Evolutionary conservation across 92 coral and sea anemone genomes (phyloP).

Genomic region (Palythoa heliodiscus): DNA sequence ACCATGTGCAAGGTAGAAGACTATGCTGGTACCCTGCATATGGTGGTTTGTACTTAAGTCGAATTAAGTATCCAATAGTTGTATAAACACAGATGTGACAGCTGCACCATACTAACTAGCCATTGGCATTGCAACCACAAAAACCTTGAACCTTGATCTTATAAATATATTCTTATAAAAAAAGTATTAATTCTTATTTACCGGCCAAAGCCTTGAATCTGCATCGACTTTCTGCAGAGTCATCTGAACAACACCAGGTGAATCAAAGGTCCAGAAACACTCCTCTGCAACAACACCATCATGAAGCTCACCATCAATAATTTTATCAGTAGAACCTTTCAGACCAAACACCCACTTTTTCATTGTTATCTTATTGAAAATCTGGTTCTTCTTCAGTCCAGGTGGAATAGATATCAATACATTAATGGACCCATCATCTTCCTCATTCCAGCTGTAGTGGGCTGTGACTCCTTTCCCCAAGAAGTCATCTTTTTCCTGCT

Average conservation of each 20-base stretch:
- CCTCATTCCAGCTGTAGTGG: slow-evolving; percentile 83
- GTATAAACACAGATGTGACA: too few species aligned
- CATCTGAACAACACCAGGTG: slow-evolving; percentile 82
- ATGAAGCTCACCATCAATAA: slow-evolving; percentile 81
- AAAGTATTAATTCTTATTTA: slow-evolving; percentile 46
- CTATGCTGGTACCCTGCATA: too few species aligned
- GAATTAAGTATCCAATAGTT: too few species aligned
- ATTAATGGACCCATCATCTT: slow-evolving; percentile 73
- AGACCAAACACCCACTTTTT: slow-evolving; percentile 74
- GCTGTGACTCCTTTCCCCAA: slow-evolving; percentile 77
- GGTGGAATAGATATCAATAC: slow-evolving; percentile 81
- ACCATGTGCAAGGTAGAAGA: too few species aligned
- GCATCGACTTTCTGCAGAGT: slow-evolving; percentile 77
- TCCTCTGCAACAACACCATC: slow-evolving; percentile 76
- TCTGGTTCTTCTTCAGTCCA: slow-evolving; percentile 58
- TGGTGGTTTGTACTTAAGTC: too few species aligned
- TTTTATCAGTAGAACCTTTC: slow-evolving; percentile 56
- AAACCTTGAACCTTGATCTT: too few species aligned
- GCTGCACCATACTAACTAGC: too few species aligned
- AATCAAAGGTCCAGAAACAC: slow-evolving; percentile 86
- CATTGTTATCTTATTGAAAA: slow-evolving; percentile 66
- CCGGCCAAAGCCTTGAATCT: slow-evolving; percentile 83
- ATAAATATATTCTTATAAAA: too few species aligned
- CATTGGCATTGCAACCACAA: too few species aligned
- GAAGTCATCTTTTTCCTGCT: slow-evolving; percentile 62